Evolutionary conservation across 2,797 vertebrate species (phyloP), one percentile per base, ranked within the genome.

Genomic region (Enteromius unitaeniatus): DNA sequence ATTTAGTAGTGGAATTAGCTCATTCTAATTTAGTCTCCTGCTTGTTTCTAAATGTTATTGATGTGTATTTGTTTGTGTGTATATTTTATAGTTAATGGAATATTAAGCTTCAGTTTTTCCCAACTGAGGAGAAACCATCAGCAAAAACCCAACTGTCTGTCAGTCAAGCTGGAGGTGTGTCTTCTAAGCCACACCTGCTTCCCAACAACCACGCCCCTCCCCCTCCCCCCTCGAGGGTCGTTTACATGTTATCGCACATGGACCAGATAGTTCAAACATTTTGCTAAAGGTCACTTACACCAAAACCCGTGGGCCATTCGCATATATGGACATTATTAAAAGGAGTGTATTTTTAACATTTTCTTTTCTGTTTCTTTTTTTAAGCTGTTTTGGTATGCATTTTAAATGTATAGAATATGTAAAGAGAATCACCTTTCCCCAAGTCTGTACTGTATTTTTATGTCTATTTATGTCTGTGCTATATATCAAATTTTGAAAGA

Each of bases 331-430:
- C 92, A 91, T 93, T 92, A 92, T 87, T 88, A 92, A 91, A 91
- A 85, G 72, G 76, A 92, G 90, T 91, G 93, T 93, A 93, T 92
- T 93, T 90, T 91, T 88, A 85, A 85, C 86, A 86, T 90, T 91
- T 89, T 58, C 47, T 89, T 89, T 82, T 47, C 70, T 6, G 26
- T 90, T 92, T 84, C 79, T 86, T 92, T 94, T 95, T 93, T 91
- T 92, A 93, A 93, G 91, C 91, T 93, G 92, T 94, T 94, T 95
- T 94, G 94, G 94, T 94, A 94, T 94, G 93, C 94, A 93, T 94
- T 95, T 94, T 93, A 94, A 94, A 94, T 93, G 92, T 86, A 86
- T 94, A 88, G 93, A 92, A 92, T 91, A 93, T 93, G 91, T 94
- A 93, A 91, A 85, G 78, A 81, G 84, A 81, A 76, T 60, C 78